Evolutionary conservation across 2,888 invertebrate species (phyloP), one percentile per base, ranked within the genome.

Genomic region (Drosophila mimica): DNA sequence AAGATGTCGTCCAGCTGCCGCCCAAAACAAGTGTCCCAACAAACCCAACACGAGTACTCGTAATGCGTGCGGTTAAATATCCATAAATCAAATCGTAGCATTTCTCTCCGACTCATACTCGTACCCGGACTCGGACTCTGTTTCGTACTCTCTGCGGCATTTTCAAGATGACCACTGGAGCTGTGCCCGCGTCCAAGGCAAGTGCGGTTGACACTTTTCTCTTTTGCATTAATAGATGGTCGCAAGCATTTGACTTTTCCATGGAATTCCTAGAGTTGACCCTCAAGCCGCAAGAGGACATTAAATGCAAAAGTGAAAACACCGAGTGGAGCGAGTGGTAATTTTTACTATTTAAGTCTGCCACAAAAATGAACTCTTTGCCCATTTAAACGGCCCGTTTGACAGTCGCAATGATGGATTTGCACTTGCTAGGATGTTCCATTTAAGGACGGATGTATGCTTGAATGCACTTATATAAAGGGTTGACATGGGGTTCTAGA

Each of bases 61-160:
- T 86, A 88, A 87, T 91, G 90, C 87, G 85, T 92, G 92, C 80
- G 92, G 92, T 92, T 92, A 92, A 92, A 92, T 86, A 89, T 89
- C 92, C 92, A 92, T 92, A 92, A 92, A 92, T 92, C 92, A 92
- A 92, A 92, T 88, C 87, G 81, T 76, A 78, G 63, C 80, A 78
- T 82, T 61, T 70, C 72, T 70, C 67, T 53, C 31, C 70, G n/a
- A 58, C 64, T 49, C 54, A 13, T n/a, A 25, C 46, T 30, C 13
- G 15, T 7, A 25, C 30, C 30, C 4, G 20, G 7, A 15, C 7
- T 46, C 15, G 40, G 40, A 43, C 40, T n/a, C 15, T 17, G 15
- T 48, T 9, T 65, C 71, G 68, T 48, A 70, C 76, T 69, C 75
- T 57, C 40, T 83, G 70, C 66, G 78, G 63, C 75, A 88, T 83